A percentile compares a stretch with the other conserved stretches of the same genome.
Conservation (phyloP, 2,888 invertebrate species). For the Oxystoma pomonae region DNA sequence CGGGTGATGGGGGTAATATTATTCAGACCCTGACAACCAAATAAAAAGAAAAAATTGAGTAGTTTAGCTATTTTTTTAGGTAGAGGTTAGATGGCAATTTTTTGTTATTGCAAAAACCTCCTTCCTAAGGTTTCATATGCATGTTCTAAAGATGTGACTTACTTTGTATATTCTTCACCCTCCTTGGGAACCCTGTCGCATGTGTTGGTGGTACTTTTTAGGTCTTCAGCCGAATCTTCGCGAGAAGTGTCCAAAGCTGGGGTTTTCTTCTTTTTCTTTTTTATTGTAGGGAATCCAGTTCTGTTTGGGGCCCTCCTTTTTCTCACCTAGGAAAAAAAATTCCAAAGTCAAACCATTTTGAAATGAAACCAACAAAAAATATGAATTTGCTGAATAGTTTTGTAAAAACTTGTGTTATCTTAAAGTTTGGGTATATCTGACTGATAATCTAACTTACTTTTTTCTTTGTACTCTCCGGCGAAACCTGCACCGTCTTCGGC, state of each 20-base stretch:
- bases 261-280: conserved; percentile 68
- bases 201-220: conserved; percentile 15
- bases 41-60: background rate
- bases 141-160: too few relatives aligned
- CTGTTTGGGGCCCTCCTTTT: conserved; percentile 65
- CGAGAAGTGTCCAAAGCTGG: conserved; percentile 6
- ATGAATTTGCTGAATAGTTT: background rate
- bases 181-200: conserved; percentile 68
- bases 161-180: conserved; percentile 61
- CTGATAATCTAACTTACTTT: conserved; percentile 41
- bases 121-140: background rate
- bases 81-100: too few relatives aligned
- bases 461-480: conserved; percentile 40
- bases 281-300: conserved; percentile 82
- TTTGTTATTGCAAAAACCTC: background rate
- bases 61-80: background rate
- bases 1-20: too few relatives aligned
- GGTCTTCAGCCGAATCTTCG: conserved; percentile 15
- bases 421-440: too few relatives aligned
- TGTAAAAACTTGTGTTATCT: background rate
- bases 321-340: conserved; percentile 35
- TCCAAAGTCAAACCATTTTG: conserved; percentile 1
- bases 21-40: too few relatives aligned
- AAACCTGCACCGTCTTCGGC: conserved; percentile 32
- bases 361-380: background rate